These are phyloP conservation scores for Stictonetta naevosa DNA, from an alignment of 2,113 vertebrate genomes.

Conservation along the genomic window DNA sequence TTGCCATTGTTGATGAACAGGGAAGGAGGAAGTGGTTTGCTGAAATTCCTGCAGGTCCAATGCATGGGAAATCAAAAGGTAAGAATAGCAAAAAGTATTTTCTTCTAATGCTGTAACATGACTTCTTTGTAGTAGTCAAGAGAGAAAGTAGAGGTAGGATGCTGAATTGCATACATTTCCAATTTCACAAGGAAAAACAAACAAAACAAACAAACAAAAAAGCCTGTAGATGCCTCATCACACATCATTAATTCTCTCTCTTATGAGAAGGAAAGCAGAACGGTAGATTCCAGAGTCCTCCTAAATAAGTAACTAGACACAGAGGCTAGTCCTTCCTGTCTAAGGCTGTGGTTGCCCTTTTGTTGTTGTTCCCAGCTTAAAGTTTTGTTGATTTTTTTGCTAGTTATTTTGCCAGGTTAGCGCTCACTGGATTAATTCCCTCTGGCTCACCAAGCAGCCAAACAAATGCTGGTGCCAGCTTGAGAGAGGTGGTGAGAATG, in stretches of 20 bases:
- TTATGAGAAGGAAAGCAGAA: not conserved
- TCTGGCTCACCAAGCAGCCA: not conserved
- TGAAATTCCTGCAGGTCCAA: not conserved
- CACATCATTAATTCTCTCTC: not conserved
- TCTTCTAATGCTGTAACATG: not conserved
- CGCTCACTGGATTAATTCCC: not conserved
- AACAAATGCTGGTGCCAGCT: not conserved
- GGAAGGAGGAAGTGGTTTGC: not conserved
- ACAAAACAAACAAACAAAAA: not conserved
- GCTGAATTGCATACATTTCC: not conserved
- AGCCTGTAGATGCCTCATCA: not conserved
- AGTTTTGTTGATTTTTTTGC: not conserved
- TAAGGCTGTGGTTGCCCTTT: not conserved
- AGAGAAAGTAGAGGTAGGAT: not conserved
- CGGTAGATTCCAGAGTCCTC: not conserved
- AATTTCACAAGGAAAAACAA: not conserved
- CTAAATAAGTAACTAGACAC: not conserved
- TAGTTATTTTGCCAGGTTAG: not conserved
- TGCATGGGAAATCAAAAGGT: not conserved
- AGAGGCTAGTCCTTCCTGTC: not conserved
- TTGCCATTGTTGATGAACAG: not conserved
- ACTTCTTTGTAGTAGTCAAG: not conserved
- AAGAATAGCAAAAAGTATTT: not conserved
- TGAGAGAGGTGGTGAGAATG: fast-evolving
- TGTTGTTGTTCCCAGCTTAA: not conserved